A percentile compares a stretch with the other conserved stretches of the same genome.
Conservation (phyloP, 2,888 invertebrate species). For the Allygus modestus region DNA sequence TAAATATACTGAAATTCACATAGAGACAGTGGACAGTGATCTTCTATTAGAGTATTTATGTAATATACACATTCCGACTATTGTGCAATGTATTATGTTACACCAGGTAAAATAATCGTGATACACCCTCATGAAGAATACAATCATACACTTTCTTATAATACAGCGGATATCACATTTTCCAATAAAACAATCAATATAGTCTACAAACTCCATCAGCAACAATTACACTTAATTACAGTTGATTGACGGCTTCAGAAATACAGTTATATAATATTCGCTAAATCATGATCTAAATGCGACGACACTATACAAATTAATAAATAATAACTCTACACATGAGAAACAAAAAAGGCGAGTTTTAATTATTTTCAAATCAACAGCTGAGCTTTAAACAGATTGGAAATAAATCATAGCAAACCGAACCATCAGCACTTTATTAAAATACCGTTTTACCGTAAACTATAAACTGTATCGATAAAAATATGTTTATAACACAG, state of each 20-base stretch:
- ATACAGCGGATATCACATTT: constrained; percentile 58
- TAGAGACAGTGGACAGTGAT: constrained; percentile 49
- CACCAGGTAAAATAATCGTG: constrained; percentile 54
- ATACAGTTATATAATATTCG: constrained; percentile 41
- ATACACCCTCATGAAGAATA: constrained; percentile 43
- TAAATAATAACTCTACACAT: background rate
- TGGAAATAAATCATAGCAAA: background rate
- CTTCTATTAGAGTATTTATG: constrained; percentile 44
- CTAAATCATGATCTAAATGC: constrained; percentile 29
- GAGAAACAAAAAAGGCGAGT: background rate
- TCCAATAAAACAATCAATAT: constrained; percentile 57
- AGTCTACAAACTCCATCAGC: constrained; percentile 56
- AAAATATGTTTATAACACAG: constrained; percentile 42
- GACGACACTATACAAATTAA: background rate
- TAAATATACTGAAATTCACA: constrained; percentile 42
- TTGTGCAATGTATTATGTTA: constrained; percentile 55
- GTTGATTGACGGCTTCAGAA: constrained; percentile 45
- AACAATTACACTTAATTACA: constrained; percentile 57
- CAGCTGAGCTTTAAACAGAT: no score
- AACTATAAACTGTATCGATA: constrained; percentile 42
- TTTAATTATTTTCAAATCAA: background rate
- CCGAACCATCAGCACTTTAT: background rate
- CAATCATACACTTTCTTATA: constrained; percentile 56
- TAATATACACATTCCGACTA: constrained; percentile 43
- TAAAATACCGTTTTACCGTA: background rate